phyloP scores from a whole-genome alignment of 2,888 invertebrate species.

The Lasius platythorax region DNA sequence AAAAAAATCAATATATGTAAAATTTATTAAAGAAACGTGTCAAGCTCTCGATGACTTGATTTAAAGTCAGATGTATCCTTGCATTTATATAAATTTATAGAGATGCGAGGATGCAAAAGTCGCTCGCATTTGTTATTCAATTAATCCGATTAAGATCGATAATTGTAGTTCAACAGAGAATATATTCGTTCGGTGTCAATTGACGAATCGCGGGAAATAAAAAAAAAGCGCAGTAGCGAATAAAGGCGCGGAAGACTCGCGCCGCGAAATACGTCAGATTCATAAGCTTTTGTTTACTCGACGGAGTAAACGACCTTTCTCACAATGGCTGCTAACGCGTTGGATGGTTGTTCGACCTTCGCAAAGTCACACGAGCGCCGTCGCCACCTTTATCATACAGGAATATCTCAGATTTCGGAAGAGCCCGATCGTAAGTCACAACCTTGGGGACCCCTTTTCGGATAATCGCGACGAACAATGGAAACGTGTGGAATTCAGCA shows the following conservation, averaged over 20 bases:
- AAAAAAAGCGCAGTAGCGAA: conserved; percentile 2
- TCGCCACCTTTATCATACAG: conserved; percentile 19
- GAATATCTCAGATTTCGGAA: conserved; percentile 38
- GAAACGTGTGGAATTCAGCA: background rate
- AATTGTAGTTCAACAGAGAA: background rate
- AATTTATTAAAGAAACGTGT: background rate
- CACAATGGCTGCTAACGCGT: conserved; percentile 25
- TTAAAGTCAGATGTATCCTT: background rate
- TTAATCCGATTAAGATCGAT: background rate
- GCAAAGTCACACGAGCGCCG: conserved; percentile 27
- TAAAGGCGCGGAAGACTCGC: conserved; percentile 9
- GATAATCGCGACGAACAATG: background rate
- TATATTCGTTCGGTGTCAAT: background rate
- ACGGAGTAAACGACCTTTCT: conserved; percentile 43
- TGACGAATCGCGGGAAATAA: background rate
- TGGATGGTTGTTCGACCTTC: conserved; percentile 51
- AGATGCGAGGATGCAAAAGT: background rate
- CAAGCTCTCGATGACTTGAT: background rate
- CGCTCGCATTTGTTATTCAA: background rate
- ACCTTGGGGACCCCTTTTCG: background rate
- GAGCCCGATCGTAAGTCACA: background rate
- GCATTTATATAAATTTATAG: background rate
- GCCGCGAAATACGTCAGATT: conserved; percentile 6
- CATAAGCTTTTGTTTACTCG: conserved; percentile 43
- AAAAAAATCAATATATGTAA: background rate